Evolutionary conservation across 1,140 invertebrate species (phyloP), one percentile per base, ranked within the genome.

Genomic region (Drosophila rhopaloa): DNA sequence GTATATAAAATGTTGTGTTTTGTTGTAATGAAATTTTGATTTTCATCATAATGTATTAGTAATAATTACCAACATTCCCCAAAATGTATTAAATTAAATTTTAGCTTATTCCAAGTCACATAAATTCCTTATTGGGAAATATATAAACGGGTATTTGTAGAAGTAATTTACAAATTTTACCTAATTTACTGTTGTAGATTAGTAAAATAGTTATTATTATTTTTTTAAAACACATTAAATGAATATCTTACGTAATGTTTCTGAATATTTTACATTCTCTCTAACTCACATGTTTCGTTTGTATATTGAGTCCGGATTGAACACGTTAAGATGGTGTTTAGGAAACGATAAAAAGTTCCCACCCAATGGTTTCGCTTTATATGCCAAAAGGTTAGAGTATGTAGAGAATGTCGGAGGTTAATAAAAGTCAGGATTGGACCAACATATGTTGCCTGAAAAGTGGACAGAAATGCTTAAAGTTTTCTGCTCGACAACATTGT

Each of bases 401-500:
- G 2, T 11, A 16, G 10, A 37, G 14, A 7, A 32, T 37, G 46
- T 65, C 19, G 11, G 38, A 66, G 65, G 59, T 44, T 51, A 68
- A 65, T 43, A 68, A 65, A 68, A 51, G 59, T 67, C 58, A 35
- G 29, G 24, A n/a, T 51, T 43, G 35, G n/a, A 16, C 11, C 16
- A 24, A 47, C 48, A 55, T 56, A n/a, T 72, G 66, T 53, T 40
- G 16, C 41, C 19, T 1, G 11, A 37, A 32, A 46, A 41, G 46
- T 58, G 43, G 38, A 9, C 16, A 16, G 32, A 59, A 70, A 63
- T 79, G 66, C 59, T 66, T 72, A 80, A 76, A 84, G 53, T 83
- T 83, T 61, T 48, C 32, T 48, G 32, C 51, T 59, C 37, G 37
- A 41, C 77, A 73, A 84, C 81, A 80, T 58, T 84, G 81, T 84